phyloP scores from a whole-genome alignment of 2,888 invertebrate species.

The Stenodera caucasica region DNA sequence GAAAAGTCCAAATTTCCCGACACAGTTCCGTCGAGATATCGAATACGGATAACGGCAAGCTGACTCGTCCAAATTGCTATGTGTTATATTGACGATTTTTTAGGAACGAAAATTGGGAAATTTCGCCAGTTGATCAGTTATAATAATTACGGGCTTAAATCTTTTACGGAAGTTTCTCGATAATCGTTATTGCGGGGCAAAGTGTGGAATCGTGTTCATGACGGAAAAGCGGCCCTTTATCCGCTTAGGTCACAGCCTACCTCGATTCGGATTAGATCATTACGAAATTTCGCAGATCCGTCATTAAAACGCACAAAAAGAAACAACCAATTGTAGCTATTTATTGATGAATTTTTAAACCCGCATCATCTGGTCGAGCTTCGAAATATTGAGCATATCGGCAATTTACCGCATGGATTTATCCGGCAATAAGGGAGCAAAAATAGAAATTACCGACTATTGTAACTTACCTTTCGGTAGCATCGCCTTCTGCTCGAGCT shows the following conservation, averaged over 20 bases:
- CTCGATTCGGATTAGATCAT: not conserved
- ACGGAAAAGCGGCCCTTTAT: not conserved
- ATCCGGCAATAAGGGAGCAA: too few relatives aligned
- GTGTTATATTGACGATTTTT: too few relatives aligned
- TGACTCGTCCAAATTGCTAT: constrained; percentile 4
- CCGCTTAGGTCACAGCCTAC: not conserved
- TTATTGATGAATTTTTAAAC: too few relatives aligned
- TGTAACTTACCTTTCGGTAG: constrained; percentile 69
- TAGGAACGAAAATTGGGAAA: too few relatives aligned
- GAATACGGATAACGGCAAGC: not conserved
- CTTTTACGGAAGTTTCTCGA: too few relatives aligned
- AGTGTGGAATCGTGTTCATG: not conserved
- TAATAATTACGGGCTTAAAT: not conserved
- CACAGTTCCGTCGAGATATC: not conserved
- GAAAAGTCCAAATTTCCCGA: not conserved
- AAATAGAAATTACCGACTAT: too few relatives aligned
- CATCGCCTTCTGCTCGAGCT: constrained; percentile 69
- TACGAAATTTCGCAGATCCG: not conserved
- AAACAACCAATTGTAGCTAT: too few relatives aligned
- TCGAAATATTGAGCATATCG: constrained; percentile 8
- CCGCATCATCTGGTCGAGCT: not conserved
- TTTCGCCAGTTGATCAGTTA: not conserved
- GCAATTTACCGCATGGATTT: constrained; percentile 21
- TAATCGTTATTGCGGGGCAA: not conserved
- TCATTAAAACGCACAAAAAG: too few relatives aligned